phyloP scores from a whole-genome alignment of 2,888 invertebrate genomes.

The Lysandra coridon region DNA sequence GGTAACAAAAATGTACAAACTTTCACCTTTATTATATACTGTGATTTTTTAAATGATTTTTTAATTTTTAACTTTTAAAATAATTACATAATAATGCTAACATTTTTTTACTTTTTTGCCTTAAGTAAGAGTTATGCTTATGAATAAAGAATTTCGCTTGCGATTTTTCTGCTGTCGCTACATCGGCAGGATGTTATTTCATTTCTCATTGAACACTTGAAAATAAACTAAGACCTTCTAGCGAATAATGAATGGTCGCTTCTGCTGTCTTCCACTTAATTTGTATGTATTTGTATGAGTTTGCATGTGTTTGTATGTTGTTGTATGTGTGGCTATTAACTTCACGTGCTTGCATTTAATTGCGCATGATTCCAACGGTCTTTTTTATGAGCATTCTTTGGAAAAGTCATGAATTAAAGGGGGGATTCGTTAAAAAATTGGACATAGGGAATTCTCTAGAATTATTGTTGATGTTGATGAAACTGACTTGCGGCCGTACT shows the following conservation, averaged over 20 bases:
- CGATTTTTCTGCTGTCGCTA: constrained; percentile 52
- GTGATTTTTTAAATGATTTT: too few species aligned
- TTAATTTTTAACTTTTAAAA: too few species aligned
- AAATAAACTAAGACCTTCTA: constrained; percentile 63
- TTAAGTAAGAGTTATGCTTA: too few species aligned
- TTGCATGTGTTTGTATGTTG: not conserved
- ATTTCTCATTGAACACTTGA: constrained; percentile 59
- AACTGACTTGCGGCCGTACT: too few species aligned
- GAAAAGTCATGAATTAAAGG: too few species aligned
- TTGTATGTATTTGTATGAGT: constrained; percentile 17
- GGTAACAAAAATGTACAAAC: too few species aligned
- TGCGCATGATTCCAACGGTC: not conserved
- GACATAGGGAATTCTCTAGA: too few species aligned
- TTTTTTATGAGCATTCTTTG: not conserved
- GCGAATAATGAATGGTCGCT: constrained; percentile 59
- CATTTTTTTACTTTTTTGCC: too few species aligned
- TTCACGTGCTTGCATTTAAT: constrained; percentile 9
- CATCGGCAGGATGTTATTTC: constrained; percentile 69
- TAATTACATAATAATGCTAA: too few species aligned
- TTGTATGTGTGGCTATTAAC: not conserved
- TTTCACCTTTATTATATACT: too few species aligned
- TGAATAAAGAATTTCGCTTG: not conserved
- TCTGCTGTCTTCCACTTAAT: constrained; percentile 31
- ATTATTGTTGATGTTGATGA: too few species aligned
- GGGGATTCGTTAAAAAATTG: too few species aligned